phyloP scores from a whole-genome alignment of 2,113 vertebrate species.

The Microtus ochrogaster region DNA sequence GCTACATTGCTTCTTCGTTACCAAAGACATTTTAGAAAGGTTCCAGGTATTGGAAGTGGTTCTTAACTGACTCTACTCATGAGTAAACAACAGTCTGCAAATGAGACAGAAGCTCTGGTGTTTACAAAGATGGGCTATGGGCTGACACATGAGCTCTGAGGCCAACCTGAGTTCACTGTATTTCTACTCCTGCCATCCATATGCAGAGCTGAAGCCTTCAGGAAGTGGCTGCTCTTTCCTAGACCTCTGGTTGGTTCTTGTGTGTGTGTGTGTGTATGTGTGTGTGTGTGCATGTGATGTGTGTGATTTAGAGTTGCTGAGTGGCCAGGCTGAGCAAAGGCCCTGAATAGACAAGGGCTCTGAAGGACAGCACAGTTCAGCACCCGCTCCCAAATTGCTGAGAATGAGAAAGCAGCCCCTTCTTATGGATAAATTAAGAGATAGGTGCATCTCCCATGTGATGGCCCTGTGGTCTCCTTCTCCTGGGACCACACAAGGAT shows the following conservation, averaged over 20 bases:
- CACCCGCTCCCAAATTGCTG: too few relatives aligned
- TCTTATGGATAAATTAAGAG: not conserved
- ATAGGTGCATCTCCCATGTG: accelerated
- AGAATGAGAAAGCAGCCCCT: not conserved
- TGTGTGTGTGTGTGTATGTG: not conserved
- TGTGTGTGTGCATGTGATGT: not conserved
- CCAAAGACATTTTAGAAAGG: not conserved
- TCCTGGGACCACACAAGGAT: not conserved
- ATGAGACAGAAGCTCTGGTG: not conserved
- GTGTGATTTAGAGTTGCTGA: not conserved
- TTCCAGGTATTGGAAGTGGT: not conserved
- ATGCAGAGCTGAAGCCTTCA: not conserved
- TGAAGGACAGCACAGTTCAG: not conserved
- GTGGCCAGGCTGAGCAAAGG: not conserved
- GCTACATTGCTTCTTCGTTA: not conserved
- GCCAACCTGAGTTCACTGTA: not conserved
- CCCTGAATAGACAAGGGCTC: not conserved
- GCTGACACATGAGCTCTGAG: not conserved
- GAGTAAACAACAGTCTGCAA: not conserved
- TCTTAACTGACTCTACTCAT: not conserved
- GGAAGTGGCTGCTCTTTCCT: not conserved
- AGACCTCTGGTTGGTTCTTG: not conserved
- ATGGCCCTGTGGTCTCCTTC: not conserved
- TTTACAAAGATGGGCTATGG: not conserved
- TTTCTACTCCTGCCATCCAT: not conserved